phyloP scores from a whole-genome alignment of 2,888 invertebrate genomes.

The Trissolcus japonicus region DNA sequence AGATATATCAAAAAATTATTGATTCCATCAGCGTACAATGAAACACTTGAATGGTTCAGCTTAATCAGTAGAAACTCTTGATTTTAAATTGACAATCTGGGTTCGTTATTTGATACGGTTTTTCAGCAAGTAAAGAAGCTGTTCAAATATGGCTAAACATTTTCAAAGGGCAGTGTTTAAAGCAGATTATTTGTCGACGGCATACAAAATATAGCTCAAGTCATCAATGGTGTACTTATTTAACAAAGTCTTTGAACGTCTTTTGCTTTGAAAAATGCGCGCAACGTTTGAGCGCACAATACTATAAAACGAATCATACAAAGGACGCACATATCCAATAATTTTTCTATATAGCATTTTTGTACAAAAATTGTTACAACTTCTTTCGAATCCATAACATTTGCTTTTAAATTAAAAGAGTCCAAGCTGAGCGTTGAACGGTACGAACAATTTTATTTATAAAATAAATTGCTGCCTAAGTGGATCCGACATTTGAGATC shows the following conservation, averaged over 20 bases:
- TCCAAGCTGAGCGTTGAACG: background rate
- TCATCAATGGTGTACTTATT: constrained; percentile 17
- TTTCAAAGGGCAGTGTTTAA: constrained; percentile 33
- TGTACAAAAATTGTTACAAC: constrained; percentile 8
- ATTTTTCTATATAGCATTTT: constrained; percentile 8
- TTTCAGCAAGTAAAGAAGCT: constrained; percentile 18
- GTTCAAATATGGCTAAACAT: constrained; percentile 24
- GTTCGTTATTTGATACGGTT: too few species aligned
- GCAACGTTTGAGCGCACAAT: constrained; percentile 10
- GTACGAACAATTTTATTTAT: too few species aligned
- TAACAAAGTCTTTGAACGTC: constrained; percentile 20
- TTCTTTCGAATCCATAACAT: constrained; percentile 10
- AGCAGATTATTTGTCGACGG: constrained; percentile 15
- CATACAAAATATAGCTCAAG: constrained; percentile 29
- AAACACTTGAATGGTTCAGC: too few species aligned
- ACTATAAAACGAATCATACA: constrained; percentile 23
- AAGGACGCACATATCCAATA: constrained; percentile 18
- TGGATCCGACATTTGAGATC: constrained; percentile 63
- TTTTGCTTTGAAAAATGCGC: constrained; percentile 7
- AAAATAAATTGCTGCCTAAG: constrained; percentile 25
- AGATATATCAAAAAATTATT: too few species aligned
- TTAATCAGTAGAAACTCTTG: too few species aligned
- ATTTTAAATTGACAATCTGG: too few species aligned
- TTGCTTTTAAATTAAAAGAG: constrained; percentile 13
- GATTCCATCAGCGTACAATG: too few species aligned